Evolutionary conservation across 2,797 vertebrate genomes (phyloP).

Genomic region (Echeneis naucrates): DNA sequence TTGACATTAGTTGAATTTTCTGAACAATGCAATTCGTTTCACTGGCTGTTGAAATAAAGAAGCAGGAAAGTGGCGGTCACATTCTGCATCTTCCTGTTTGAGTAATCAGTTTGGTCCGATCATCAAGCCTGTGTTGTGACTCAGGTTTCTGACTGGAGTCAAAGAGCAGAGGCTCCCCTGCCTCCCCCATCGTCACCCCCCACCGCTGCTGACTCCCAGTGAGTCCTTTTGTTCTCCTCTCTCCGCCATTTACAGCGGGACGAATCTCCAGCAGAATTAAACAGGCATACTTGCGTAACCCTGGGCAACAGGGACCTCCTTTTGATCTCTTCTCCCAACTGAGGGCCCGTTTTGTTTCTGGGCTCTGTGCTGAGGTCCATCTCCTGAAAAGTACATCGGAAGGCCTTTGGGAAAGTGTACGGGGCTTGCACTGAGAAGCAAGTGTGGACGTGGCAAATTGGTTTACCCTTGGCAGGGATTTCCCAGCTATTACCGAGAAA

Average conservation of each 20-base stretch:
- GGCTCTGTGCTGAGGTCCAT: slow-evolving; percentile 40
- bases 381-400: slow-evolving; percentile 52
- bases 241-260: slow-evolving; percentile 69
- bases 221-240: slow-evolving; percentile 67
- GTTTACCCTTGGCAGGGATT: slow-evolving; percentile 57
- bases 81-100: slow-evolving; percentile 40
- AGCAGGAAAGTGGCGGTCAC: background rate
- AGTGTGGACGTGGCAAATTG: slow-evolving; percentile 63
- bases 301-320: slow-evolving; percentile 56
- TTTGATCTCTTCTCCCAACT: slow-evolving; percentile 68
- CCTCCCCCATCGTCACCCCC: slow-evolving; percentile 62
- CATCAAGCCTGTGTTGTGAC: slow-evolving; percentile 66
- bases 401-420: slow-evolving; percentile 25
- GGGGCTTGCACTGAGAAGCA: slow-evolving; percentile 36
- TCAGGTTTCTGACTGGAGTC: slow-evolving; percentile 79
- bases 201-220: slow-evolving; percentile 55
- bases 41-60: background rate
- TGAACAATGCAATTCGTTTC: background rate
- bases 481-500: slow-evolving; percentile 40
- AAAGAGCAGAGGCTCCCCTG: slow-evolving; percentile 67
- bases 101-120: slow-evolving; percentile 71
- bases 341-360: slow-evolving; percentile 64
- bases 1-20: background rate
- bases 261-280: slow-evolving; percentile 70
- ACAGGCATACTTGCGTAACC: slow-evolving; percentile 68